phyloP scores from a whole-genome alignment of 2,797 vertebrate genomes.

The Astyanax mexicanus region DNA sequence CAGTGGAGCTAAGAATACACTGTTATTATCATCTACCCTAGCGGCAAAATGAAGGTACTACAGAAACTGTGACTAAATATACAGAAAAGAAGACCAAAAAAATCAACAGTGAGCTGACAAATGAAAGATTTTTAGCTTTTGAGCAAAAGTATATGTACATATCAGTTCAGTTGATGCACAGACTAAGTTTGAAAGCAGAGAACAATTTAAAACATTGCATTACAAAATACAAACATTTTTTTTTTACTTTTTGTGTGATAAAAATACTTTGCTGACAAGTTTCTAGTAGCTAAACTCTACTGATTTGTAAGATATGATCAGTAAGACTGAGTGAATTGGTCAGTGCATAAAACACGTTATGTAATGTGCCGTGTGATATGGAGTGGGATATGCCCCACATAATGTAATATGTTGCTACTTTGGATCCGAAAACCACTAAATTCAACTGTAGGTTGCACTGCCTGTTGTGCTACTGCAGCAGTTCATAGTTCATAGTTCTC shows the following conservation, averaged over 20 bases:
- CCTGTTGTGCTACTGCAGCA: no score
- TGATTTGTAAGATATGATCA: slow-evolving; percentile 56
- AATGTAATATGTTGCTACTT: slow-evolving; percentile 27
- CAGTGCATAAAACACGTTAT: slow-evolving; percentile 52
- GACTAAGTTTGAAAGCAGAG: slow-evolving; percentile 57
- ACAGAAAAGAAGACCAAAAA: slow-evolving; percentile 27
- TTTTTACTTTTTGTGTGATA: slow-evolving; percentile 50
- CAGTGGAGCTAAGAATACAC: slow-evolving; percentile 25
- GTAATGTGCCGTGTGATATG: slow-evolving; percentile 48
- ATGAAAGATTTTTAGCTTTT: slow-evolving; percentile 24
- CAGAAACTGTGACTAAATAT: slow-evolving; percentile 38
- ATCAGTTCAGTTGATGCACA: slow-evolving; percentile 66
- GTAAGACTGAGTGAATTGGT: slow-evolving; percentile 51
- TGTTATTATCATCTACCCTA: slow-evolving; percentile 27
- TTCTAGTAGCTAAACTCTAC: slow-evolving; percentile 59
- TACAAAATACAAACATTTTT: slow-evolving; percentile 72
- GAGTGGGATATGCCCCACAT: no score
- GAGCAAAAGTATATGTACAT: slow-evolving; percentile 59
- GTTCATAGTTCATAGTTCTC: slow-evolving; percentile 42
- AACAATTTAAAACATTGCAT: slow-evolving; percentile 67
- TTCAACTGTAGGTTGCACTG: not conserved
- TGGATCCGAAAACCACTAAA: slow-evolving; percentile 32
- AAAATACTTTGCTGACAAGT: slow-evolving; percentile 59
- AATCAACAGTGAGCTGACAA: slow-evolving; percentile 33
- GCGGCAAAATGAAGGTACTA: slow-evolving; percentile 48